phyloP scores from a whole-genome alignment of 2,797 vertebrate genomes.

The Cetoscarus ocellatus region DNA sequence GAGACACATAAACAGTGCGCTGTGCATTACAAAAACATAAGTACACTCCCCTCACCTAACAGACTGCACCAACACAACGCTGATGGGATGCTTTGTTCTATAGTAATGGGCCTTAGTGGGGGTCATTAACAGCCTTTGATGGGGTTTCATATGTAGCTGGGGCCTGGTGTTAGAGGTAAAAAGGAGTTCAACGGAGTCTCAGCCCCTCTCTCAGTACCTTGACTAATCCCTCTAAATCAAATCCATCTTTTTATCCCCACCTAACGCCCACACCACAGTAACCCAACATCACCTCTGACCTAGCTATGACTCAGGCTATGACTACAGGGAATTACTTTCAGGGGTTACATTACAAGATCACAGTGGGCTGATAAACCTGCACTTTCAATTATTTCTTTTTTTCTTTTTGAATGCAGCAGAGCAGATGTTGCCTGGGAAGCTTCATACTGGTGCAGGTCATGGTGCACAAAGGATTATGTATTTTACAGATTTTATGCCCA shows the following conservation, averaged over 20 bases:
- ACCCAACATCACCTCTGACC: conserved; percentile 13
- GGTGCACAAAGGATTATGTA: background rate
- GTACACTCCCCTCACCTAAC: background rate
- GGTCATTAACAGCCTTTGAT: conserved; percentile 66
- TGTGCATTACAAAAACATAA: conserved; percentile 5
- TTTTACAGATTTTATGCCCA: too few species aligned
- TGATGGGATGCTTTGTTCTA: conserved; percentile 39
- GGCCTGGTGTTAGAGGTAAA: conserved; percentile 53
- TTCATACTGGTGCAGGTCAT: too few species aligned
- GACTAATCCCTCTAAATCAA: conserved; percentile 67
- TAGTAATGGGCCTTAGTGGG: conserved; percentile 38
- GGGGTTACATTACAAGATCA: conserved; percentile 3
- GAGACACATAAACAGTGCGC: conserved; percentile 7
- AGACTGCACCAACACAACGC: background rate
- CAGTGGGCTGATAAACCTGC: background rate
- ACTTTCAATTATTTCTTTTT: conserved; percentile 7
- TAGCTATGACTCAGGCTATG: background rate
- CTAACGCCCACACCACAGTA: conserved; percentile 26
- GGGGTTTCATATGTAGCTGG: conserved; percentile 48
- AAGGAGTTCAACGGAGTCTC: conserved; percentile 59
- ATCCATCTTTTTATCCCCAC: conserved; percentile 21
- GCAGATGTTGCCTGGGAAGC: accelerated
- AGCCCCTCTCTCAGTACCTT: conserved; percentile 19
- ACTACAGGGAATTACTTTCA: conserved; percentile 31
- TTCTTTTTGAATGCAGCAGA: background rate